Base-by-base conservation (phyloP, 2,113 vertebrate species). In the Eurypyga helias region DNA sequence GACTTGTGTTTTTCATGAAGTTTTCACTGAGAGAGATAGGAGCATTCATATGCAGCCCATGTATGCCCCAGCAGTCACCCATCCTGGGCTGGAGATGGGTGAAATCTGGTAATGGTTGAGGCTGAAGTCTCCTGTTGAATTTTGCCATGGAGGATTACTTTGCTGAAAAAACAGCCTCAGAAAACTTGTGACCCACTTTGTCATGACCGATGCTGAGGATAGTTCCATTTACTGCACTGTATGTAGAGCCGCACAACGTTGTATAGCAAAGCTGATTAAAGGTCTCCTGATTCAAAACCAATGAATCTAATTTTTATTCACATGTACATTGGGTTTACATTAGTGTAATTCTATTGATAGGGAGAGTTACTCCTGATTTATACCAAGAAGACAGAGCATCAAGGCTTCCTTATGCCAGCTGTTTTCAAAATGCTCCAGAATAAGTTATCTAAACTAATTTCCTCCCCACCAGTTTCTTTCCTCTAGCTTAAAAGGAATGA, bases 361-460 rank as follows among this genome's bases (percentile, higher is more conserved):
- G 7, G 6, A 8, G 7, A 12, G 11, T 69, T 81, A 46, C 17
- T 87, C 19, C 49, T 62, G 28, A 62, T 57, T 61, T 79, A 64
- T 26, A 72, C 18, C 11, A 72, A 46, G 31, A 81, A 75, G 13
- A 75, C 2, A 60, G 51, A 89, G 43, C 9, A 34, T 45, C 34
- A 65, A 5, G 10, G 7, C 13, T 86, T 33, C 36, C 60, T 77
- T 69, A 83, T 36, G 48, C 46, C 60, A 96, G 24, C 71, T 94
- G 48, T 83, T 97, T 90, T 82, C 71, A 97, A 97, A 96, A 78
- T 19, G 33, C 19, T 77, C 33, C 69, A 92, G 79, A 93, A 67
- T 87, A 94, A 87, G 38, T 83, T 91, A 89, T 70, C 75, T 92
- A 55, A 96, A 87, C 19, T 62, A 49, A 94, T 95, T 95, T 95